phyloP scores from a whole-genome alignment of 2,113 vertebrate genomes.

The Mustela nigripes region DNA sequence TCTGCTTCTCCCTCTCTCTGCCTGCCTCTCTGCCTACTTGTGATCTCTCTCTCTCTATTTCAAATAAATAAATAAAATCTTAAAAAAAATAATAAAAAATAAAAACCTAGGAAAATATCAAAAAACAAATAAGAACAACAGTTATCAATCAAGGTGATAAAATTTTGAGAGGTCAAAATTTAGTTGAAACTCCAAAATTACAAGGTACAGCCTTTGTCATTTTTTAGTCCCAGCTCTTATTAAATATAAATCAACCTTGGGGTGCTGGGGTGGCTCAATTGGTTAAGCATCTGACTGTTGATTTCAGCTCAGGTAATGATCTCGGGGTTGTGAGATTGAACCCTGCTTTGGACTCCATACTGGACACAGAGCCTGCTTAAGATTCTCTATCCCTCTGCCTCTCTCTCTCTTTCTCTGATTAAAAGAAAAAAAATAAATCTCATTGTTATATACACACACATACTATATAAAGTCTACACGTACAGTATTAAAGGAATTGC shows the following conservation, averaged over 20 bases:
- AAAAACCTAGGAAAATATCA: background rate
- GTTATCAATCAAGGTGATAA: background rate
- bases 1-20: no score
- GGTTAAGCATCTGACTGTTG: background rate
- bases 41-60: no score
- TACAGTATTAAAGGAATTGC: background rate
- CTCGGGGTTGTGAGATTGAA: background rate
- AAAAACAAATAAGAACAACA: background rate
- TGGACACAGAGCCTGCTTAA: background rate
- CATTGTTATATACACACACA: background rate
- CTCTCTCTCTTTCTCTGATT: background rate
- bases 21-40: no score
- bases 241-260: background rate
- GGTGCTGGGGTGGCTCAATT: background rate
- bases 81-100: background rate
- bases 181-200: background rate
- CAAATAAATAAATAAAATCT: no score
- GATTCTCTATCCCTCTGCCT: background rate
- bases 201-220: background rate
- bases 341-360: background rate
- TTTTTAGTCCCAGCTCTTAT: background rate
- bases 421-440: background rate
- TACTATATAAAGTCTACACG: background rate
- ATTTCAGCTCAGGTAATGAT: background rate
- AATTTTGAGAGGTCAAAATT: constrained; percentile 1